A percentile compares a stretch with the other conserved stretches of the same genome.
Conservation (phyloP, 2,113 vertebrate species). For the Ursus arctos region DNA sequence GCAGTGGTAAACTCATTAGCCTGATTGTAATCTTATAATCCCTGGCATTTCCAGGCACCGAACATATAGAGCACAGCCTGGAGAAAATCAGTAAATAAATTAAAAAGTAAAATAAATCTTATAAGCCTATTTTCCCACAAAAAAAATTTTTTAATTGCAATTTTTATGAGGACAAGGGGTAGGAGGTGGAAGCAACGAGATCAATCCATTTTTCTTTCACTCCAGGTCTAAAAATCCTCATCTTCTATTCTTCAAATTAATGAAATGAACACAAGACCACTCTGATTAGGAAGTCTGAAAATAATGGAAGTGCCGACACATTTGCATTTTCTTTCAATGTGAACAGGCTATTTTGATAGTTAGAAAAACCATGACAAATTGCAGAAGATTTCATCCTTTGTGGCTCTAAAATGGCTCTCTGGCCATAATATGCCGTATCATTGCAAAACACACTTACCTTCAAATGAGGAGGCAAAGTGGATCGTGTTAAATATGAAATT, state of each 20-base stretch:
- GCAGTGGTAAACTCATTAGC: constrained; percentile 18
- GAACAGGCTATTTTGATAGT: constrained; percentile 59
- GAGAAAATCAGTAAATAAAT: constrained; percentile 48
- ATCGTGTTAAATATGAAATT: neutral
- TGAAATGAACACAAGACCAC: constrained; percentile 57
- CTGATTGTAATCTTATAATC: constrained; percentile 37
- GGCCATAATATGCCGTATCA: neutral
- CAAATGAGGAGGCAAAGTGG: neutral
- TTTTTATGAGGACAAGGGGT: constrained; percentile 2
- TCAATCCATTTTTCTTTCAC: constrained; percentile 24
- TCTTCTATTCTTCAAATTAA: constrained; percentile 62
- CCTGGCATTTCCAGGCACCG: neutral
- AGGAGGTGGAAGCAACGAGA: neutral
- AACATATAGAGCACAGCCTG: neutral
- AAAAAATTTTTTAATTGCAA: neutral
- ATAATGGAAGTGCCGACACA: neutral
- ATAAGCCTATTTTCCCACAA: constrained; percentile 24
- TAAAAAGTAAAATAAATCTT: constrained; percentile 62
- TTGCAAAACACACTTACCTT: constrained; percentile 35
- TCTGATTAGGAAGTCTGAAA: constrained; percentile 58
- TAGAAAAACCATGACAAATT: constrained; percentile 46
- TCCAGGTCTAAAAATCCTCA: neutral
- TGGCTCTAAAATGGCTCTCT: constrained; percentile 43
- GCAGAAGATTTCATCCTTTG: constrained; percentile 39
- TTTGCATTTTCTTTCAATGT: constrained; percentile 66